Base-by-base conservation (phyloP, 2,888 invertebrate species). In the Xestobium rufovillosum region DNA sequence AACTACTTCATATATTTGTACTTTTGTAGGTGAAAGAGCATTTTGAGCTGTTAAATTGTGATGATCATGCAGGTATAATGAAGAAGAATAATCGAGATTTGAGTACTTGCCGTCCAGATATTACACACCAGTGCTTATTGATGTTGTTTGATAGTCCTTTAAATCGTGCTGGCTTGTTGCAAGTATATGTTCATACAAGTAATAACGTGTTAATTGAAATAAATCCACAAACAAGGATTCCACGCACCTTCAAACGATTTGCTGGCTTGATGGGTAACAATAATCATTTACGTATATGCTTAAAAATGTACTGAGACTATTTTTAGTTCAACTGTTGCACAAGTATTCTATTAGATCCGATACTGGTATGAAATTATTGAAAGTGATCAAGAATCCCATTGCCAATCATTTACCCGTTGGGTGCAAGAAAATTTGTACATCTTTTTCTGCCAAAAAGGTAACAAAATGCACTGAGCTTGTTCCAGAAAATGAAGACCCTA, bases 61-160 rank as follows among this genome's bases (percentile, higher is more conserved):
- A 97, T 63, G 92, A 94, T 58, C 96, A 97, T 65, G 74, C 76
- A 14, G 71, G 77, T 48, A 82, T 92, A 43, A 70, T 95, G 48
- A 81, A 83, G 48, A 94, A 87, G 61, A 83, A 86, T 61, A 83
- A 87, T 50, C 73, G 90, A 40, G 89, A 94, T 53, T 83, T 87
- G 1, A 85, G 89, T 0, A 76, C 84, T 2, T 92, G 90, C 56
- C 73, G 98, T 16, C 98, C 98, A 0, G 98, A 99, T 58, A 98
- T 99, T 42, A 80, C 90, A 1, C 97, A 99, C 65, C 97, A 97
- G 65, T 97, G 96, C 60, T 71, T 99, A 10, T 70, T 98, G 1
- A 98, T 97, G 95, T 71, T 98, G 31, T 81, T 97, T 71, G 97
- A 99, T 63, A 95, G 95, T 42, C 98, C 98, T 0, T 67, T 98